phyloP scores from a whole-genome alignment of 1,140 invertebrate species.

The Zaprionus africanus region DNA sequence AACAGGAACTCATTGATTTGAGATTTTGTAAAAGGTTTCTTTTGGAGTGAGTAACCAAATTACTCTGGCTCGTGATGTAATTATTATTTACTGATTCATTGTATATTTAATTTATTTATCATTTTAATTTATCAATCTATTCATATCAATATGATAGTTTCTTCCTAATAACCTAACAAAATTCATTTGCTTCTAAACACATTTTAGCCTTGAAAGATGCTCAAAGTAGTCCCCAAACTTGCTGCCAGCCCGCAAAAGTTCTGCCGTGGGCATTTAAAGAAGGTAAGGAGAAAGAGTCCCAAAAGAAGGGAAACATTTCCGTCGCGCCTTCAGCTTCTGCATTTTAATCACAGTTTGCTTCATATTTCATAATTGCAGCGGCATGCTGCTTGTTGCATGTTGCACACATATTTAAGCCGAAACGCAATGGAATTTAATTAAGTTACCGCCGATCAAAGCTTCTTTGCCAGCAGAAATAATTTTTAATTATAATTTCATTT shows the following conservation, averaged over 20 bases:
- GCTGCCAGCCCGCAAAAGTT: neutral
- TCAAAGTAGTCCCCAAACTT: neutral
- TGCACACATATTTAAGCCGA: constrained; percentile 54
- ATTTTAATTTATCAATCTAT: no score
- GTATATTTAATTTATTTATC: no score
- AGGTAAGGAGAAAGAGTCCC: neutral
- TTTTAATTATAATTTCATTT: constrained; percentile 22
- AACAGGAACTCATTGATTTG: neutral
- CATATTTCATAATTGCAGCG: constrained; percentile 68
- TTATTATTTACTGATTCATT: no score
- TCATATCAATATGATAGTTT: no score
- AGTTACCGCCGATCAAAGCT: constrained; percentile 43
- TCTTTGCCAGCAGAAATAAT: neutral
- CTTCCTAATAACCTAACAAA: neutral
- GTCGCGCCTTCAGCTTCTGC: constrained; percentile 42
- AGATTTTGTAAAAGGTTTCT: neutral
- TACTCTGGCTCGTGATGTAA: no score
- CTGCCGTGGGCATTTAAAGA: neutral
- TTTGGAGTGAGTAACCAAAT: no score
- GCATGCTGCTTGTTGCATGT: constrained; percentile 36
- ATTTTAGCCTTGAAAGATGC: neutral
- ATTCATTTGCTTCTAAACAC: neutral
- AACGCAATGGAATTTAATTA: constrained; percentile 73
- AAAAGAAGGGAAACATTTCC: constrained; percentile 56
- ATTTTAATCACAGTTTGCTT: constrained; percentile 62